Evolutionary conservation across 1,140 invertebrate species (phyloP), one percentile per base, ranked within the genome.

Genomic region (Octopus bimaculoides): DNA sequence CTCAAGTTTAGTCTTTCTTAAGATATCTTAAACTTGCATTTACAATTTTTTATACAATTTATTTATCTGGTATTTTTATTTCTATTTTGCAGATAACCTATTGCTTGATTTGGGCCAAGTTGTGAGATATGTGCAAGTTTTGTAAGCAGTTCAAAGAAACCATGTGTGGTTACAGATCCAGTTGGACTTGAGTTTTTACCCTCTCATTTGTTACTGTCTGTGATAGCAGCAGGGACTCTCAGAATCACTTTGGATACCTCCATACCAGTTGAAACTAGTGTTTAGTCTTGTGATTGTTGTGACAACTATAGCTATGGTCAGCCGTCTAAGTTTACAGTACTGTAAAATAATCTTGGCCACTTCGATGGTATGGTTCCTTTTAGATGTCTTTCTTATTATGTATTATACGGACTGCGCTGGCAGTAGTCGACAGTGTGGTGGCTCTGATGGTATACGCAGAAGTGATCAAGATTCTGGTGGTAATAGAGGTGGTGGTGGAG

Each of bases 341-440:
- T 98, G 96, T 90, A 96, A 96, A 88, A 95, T 99, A 82, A 95
- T 99, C 83, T 91, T 98, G 82, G 91, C 96, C 82, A 98, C 97
- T 80, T 98, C 97, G 0, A 91, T 99, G 79, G 96, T 97, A 69
- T 99, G 97, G 97, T 94, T 98, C 85, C 92, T 98, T 84, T 92
- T 99, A 61, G 96, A 97, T 90, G 95, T 97, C 52, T 93, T 95
- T 78, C 91, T 99, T 56, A 92, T 99, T 75, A 96, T 97, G 90
- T 95, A 97, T 90, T 98, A 96, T 90, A 96, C 96, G 54, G 97
- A 98, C 86, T 98, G 91, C 84, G 86, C 87, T 20, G 79, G 53
- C 80, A 54, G 52, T 54, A 81, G 61, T 61, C 54, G 56, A 81
- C 52, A 81, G 61, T 66, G 69, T 74, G 54, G 52, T 17, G 81